A percentile compares a stretch with the other conserved stretches of the same genome.
phyloP scores from a whole-genome alignment of 2,888 invertebrate genomes.

The Trachelus troglodyta region DNA sequence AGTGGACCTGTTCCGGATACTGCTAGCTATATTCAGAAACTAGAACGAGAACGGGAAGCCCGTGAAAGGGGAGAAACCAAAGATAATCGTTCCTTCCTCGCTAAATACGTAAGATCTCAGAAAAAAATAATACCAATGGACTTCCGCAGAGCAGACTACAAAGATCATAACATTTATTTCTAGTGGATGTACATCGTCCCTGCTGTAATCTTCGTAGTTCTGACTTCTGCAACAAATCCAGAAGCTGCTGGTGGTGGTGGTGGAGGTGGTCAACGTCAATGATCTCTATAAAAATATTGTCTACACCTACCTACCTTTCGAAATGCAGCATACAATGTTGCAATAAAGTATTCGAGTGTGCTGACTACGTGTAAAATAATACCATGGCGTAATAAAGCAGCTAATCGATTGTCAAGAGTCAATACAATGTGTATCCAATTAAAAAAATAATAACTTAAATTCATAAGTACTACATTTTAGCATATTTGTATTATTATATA shows the following conservation, averaged over 20 bases:
- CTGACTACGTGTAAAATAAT: not conserved
- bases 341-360: not conserved
- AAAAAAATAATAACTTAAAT: not conserved
- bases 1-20: conserved; percentile 93
- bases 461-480: not conserved
- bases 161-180: conserved; percentile 43
- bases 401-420: not conserved
- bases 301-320: not conserved
- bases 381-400: not conserved
- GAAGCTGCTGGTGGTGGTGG: conserved; percentile 69
- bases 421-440: not conserved
- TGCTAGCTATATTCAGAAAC: conserved; percentile 92
- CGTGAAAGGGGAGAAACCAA: conserved; percentile 90
- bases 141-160: not conserved
- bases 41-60: conserved; percentile 91
- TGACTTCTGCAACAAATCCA: conserved; percentile 88
- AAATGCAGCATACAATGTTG: not conserved
- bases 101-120: conserved; percentile 89
- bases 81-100: conserved; percentile 95
- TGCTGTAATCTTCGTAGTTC: conserved; percentile 87
- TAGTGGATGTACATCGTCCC: conserved; percentile 99
- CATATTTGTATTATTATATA: not conserved
- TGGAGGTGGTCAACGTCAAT: conserved; percentile 53
- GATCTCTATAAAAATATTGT: conserved; percentile 19
- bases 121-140: not conserved